A percentile compares a stretch with the other conserved stretches of the same genome.
Evolutionary conservation across 2,797 vertebrate species (phyloP).

Genomic region (Mallotus villosus): DNA sequence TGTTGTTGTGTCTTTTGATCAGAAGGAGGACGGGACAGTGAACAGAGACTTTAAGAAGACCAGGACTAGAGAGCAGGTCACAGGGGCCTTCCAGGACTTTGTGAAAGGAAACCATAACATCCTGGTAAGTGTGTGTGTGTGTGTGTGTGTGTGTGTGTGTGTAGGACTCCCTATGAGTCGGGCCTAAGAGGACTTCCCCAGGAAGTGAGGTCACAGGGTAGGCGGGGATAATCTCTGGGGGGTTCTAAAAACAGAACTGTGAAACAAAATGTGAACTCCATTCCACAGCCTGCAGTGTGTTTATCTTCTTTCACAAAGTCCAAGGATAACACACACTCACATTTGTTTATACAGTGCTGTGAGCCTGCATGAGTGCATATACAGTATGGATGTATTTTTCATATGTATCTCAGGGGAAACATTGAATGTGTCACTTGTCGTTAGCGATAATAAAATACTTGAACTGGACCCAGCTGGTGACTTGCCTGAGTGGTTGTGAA

Average conservation of each 20-base stretch:
- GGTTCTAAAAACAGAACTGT: neutral
- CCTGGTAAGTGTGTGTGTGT: conserved; percentile 75
- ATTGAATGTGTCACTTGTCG: neutral
- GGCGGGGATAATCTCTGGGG: neutral
- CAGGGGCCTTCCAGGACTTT: conserved; percentile 87
- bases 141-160: neutral
- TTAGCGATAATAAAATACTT: neutral
- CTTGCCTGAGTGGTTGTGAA: no score
- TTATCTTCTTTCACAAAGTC: conserved; percentile 16
- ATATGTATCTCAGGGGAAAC: conserved; percentile 11
- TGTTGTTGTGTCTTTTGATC: conserved; percentile 15
- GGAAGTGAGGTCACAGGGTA: conserved; percentile 9
- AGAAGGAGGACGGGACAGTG: conserved; percentile 96
- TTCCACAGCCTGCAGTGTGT: neutral
- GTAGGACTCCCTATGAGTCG: neutral
- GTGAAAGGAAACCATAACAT: conserved; percentile 86
- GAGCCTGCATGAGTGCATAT: neutral
- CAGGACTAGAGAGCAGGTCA: conserved; percentile 89
- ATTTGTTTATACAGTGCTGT: neutral
- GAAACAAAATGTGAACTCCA: neutral
- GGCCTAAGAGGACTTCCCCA: conserved; percentile 31
- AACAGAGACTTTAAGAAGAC: conserved; percentile 99
- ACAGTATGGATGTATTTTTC: neutral
- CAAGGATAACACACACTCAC: conserved; percentile 18
- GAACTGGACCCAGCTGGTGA: no score